Percentiles rank a stretch among this genome's conserved stretches.
These are phyloP conservation scores for Silurus meridionalis DNA, from an alignment of 2,113 vertebrate genomes.

Conservation along the genomic window DNA sequence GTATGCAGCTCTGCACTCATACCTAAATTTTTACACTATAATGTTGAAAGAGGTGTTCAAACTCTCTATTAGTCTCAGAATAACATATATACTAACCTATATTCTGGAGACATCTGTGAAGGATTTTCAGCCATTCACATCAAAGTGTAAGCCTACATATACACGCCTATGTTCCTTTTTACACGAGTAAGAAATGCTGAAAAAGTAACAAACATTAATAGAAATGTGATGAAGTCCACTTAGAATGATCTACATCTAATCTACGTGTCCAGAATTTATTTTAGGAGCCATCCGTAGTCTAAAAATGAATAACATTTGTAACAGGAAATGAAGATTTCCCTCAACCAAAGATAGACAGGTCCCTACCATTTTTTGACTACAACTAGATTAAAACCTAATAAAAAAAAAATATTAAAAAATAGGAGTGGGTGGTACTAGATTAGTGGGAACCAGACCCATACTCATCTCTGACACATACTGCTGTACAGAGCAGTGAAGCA, in stretches of 20 bases:
- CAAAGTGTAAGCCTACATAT: not conserved
- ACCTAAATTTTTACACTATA: not conserved
- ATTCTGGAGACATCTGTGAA: not conserved
- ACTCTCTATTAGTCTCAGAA: not conserved
- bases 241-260: not conserved
- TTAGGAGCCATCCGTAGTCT: not conserved
- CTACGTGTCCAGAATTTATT: not conserved
- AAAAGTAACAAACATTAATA: not conserved
- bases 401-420: not conserved
- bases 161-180: not conserved
- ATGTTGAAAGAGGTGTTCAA: not conserved
- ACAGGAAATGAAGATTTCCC: not conserved
- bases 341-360: not conserved
- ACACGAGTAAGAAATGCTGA: not conserved
- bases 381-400: not conserved
- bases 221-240: not conserved
- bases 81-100: not conserved
- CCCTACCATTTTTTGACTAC: not conserved
- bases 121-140: not conserved
- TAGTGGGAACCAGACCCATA: not conserved
- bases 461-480: constrained; percentile 60
- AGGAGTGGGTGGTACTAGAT: not conserved
- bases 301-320: not conserved
- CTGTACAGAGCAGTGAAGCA: constrained; percentile 64
- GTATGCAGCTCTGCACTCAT: not conserved